These are phyloP conservation scores for Sinocyclocheilus anophthalmus DNA, from an alignment of 2,113 vertebrate genomes.

Conservation along the genomic window DNA sequence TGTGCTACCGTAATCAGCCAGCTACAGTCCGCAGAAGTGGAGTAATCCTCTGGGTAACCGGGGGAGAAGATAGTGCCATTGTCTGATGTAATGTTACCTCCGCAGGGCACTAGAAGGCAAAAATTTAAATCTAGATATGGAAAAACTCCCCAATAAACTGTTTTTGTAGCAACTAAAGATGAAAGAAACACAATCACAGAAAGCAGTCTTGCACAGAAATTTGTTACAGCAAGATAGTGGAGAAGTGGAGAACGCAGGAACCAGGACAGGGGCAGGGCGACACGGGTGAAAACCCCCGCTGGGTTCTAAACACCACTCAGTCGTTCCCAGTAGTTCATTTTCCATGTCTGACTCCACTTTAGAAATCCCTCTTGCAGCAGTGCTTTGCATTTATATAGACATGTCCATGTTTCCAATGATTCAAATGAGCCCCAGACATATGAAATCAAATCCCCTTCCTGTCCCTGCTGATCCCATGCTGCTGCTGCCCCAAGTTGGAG, in stretches of 20 bases:
- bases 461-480: slow-evolving; percentile 25
- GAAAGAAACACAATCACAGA: slow-evolving; percentile 17
- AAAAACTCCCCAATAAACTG: background rate
- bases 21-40: slow-evolving; percentile 89
- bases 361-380: slow-evolving; percentile 30
- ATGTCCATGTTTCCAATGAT: slow-evolving; percentile 22
- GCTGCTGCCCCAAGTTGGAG: background rate
- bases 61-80: slow-evolving; percentile 97
- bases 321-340: slow-evolving; percentile 14
- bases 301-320: slow-evolving; percentile 34
- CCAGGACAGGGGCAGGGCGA: slow-evolving; percentile 49
- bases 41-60: slow-evolving; percentile 93
- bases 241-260: slow-evolving; percentile 34
- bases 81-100: slow-evolving; percentile 88
- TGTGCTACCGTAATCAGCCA: slow-evolving; percentile 90
- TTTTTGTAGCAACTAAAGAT: background rate
- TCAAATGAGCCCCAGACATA: slow-evolving; percentile 37
- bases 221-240: slow-evolving; percentile 8
- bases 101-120: slow-evolving; percentile 84
- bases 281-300: slow-evolving; percentile 26
- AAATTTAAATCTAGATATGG: slow-evolving; percentile 11
- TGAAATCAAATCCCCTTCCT: slow-evolving; percentile 48
- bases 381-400: slow-evolving; percentile 30
- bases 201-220: slow-evolving; percentile 28
- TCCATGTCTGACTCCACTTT: slow-evolving; percentile 8